Conservation (phyloP, 2,888 invertebrate species). For the Escarpia spicata region DNA sequence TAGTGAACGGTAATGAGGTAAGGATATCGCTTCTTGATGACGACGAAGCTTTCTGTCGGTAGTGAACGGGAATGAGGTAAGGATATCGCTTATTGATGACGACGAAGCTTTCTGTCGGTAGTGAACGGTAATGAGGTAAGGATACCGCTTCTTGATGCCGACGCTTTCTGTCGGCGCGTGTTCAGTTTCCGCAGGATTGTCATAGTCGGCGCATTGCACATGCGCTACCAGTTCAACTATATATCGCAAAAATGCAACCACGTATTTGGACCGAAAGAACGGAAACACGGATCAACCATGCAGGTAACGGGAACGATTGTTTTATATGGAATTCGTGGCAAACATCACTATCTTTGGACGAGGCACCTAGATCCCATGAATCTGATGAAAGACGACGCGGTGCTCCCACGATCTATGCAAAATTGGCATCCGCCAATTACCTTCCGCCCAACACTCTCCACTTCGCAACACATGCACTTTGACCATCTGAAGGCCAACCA, state of each 20-base stretch:
- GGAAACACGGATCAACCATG: not conserved
- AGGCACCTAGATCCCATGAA: not conserved
- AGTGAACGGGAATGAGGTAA: too few species aligned
- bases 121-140: too few species aligned
- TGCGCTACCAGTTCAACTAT: not conserved
- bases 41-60: too few species aligned
- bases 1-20: too few species aligned
- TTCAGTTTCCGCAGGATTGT: not conserved
- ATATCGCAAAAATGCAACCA: not conserved
- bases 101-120: too few species aligned
- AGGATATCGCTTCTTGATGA: too few species aligned
- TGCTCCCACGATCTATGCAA: not conserved
- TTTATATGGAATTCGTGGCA: not conserved
- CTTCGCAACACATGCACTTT: not conserved
- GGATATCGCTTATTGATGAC: too few species aligned
- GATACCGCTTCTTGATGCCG: too few species aligned
- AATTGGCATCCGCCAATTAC: not conserved
- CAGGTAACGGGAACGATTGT: not conserved
- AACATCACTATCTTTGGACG: not conserved
- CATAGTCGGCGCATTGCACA: not conserved
- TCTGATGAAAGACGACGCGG: not conserved
- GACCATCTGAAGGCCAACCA: not conserved
- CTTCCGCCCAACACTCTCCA: not conserved
- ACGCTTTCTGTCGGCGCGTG: not conserved
- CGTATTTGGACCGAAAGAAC: not conserved